Percentiles rank a stretch among this genome's conserved stretches.
Evolutionary conservation across 2,113 vertebrate species (phyloP).

Genomic region (Sinocyclocheilus grahami): DNA sequence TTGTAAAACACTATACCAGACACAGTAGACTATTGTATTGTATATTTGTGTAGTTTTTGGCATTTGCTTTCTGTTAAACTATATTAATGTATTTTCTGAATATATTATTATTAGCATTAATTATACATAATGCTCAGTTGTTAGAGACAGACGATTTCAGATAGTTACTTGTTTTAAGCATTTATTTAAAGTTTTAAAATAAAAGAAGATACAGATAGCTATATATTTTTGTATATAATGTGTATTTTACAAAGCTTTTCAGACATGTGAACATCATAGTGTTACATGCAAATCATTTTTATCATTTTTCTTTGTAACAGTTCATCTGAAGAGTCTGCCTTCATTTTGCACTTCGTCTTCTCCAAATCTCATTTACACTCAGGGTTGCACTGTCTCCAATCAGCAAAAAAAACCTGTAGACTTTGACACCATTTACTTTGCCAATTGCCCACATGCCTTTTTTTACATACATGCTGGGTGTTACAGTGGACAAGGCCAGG

Average conservation of each 20-base stretch:
- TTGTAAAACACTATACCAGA: slow-evolving; percentile 65
- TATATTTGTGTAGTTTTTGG: not conserved
- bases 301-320: slow-evolving; percentile 1
- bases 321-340: not conserved
- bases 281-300: not conserved
- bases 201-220: too few species aligned
- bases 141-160: too few species aligned
- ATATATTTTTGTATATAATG: not conserved
- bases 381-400: slow-evolving; percentile 62
- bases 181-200: too few species aligned
- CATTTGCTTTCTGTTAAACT: not conserved
- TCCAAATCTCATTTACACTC: slow-evolving; percentile 45
- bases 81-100: not conserved
- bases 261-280: not conserved
- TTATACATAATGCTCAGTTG: too few species aligned
- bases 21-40: not conserved
- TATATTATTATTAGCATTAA: not conserved
- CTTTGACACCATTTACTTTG: slow-evolving; percentile 78
- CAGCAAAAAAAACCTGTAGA: slow-evolving; percentile 74
- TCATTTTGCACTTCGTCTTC: slow-evolving; percentile 26
- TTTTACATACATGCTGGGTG: slow-evolving; percentile 60
- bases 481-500: slow-evolving; percentile 71
- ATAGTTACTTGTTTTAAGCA: too few species aligned
- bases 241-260: not conserved
- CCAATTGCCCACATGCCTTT: slow-evolving; percentile 73